A percentile compares a stretch with the other conserved stretches of the same genome.
These are phyloP conservation scores for Halisarca cf. caerulea DNA, from an alignment of 37 sponge, comb jelly and placozoan species.

Conservation along the genomic window DNA sequence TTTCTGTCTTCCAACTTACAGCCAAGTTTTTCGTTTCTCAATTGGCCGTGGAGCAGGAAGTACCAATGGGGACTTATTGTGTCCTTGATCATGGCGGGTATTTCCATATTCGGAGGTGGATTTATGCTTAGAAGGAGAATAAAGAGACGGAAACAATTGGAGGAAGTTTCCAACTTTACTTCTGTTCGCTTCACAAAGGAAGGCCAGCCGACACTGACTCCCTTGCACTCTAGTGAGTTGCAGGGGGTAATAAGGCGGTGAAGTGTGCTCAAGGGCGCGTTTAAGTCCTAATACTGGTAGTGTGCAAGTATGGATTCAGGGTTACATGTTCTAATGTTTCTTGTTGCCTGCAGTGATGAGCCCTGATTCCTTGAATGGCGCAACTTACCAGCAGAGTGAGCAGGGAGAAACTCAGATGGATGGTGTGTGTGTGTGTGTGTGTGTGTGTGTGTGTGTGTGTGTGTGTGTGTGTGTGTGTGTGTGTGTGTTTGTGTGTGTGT, in stretches of 20 bases:
- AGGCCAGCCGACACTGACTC: background rate
- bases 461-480: too few relatives aligned
- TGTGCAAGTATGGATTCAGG: too few relatives aligned
- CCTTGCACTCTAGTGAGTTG: slow-evolving; percentile 6
- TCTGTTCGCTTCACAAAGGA: background rate
- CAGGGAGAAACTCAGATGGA: background rate
- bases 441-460: too few relatives aligned
- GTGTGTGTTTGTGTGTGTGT: too few relatives aligned
- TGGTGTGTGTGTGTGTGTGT: too few relatives aligned
- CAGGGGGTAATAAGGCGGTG: too few relatives aligned
- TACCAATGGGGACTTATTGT: background rate
- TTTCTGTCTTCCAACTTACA: too few relatives aligned
- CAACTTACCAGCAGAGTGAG: background rate
- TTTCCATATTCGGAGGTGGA: background rate
- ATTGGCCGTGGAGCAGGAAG: too few relatives aligned
- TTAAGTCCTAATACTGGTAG: background rate
- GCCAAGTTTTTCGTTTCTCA: too few relatives aligned
- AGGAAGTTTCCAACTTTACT: background rate
- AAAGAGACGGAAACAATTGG: background rate
- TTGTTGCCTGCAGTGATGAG: background rate
- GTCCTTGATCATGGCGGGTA: background rate
- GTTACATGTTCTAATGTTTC: background rate
- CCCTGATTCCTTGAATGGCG: background rate
- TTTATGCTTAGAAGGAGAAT: background rate
- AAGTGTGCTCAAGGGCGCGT: too few relatives aligned